These are phyloP conservation scores for Platysternon megacephalum DNA, from an alignment of 2,113 vertebrate genomes.

Conservation along the genomic window DNA sequence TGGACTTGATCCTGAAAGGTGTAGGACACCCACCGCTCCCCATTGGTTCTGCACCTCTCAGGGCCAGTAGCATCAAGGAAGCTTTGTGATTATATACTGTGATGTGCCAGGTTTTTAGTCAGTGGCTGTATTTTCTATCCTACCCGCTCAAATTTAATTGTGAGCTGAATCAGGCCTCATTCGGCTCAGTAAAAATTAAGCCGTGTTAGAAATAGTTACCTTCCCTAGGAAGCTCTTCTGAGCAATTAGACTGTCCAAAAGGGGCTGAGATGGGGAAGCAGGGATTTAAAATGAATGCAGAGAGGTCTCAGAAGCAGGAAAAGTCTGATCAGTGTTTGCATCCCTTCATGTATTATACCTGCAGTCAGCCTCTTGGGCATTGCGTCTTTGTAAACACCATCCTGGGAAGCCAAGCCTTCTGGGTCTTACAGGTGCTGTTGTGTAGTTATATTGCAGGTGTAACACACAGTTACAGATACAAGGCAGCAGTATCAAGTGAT, in stretches of 20 bases:
- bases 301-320: background rate
- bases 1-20: background rate
- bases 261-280: slow-evolving; percentile 26
- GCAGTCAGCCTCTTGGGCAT: slow-evolving; percentile 10
- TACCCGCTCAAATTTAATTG: slow-evolving; percentile 10
- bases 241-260: slow-evolving; percentile 9
- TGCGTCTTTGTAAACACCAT: background rate
- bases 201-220: slow-evolving; percentile 3
- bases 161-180: slow-evolving; percentile 37
- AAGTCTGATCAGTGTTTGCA: background rate
- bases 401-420: background rate
- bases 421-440: background rate
- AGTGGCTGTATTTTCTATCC: background rate
- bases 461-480: background rate
- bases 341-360: background rate
- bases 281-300: background rate
- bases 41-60: rapidly evolving
- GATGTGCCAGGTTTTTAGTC: background rate
- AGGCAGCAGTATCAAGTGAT: background rate
- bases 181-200: slow-evolving; percentile 51
- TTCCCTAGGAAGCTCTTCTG: slow-evolving; percentile 28
- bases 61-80: background rate
- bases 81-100: background rate
- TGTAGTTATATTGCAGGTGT: background rate
- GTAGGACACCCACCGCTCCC: rapidly evolving